Percentiles rank a stretch among this genome's conserved stretches.
Conservation (phyloP, 2,113 vertebrate genomes). For the Apteryx mantelli region DNA sequence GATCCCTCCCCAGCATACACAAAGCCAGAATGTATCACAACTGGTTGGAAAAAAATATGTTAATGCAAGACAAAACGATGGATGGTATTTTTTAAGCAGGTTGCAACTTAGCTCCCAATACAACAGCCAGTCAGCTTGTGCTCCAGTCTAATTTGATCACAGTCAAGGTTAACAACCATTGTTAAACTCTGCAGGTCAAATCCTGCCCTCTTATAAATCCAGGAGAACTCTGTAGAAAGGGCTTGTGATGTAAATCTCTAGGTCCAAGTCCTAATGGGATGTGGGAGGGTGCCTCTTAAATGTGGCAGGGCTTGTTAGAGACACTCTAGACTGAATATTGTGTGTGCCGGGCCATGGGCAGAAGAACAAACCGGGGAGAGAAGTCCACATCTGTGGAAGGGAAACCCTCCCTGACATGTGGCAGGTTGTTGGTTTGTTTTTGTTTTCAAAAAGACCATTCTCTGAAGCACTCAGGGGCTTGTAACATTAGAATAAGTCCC, state of each 20-base stretch:
- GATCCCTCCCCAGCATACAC: background rate
- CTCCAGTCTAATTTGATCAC: conserved; percentile 16
- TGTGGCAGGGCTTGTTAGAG: background rate
- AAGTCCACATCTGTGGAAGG: background rate
- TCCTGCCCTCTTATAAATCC: background rate
- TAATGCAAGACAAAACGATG: background rate
- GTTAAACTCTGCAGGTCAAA: conserved; percentile 10
- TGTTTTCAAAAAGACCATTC: background rate
- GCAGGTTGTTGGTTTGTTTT: background rate
- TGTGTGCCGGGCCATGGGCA: background rate
- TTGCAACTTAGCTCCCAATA: background rate
- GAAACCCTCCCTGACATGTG: background rate
- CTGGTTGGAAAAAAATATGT: background rate
- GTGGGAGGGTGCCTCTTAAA: background rate
- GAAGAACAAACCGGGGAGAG: fast-evolving
- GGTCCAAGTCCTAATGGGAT: fast-evolving
- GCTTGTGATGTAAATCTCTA: background rate
- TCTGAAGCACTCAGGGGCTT: fast-evolving
- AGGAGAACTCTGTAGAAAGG: background rate
- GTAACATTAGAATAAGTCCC: background rate
- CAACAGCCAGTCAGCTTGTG: background rate
- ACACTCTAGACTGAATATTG: fast-evolving
- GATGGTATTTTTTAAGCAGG: background rate
- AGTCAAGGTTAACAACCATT: background rate
- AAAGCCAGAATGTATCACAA: background rate